Evolutionary conservation across 2,888 invertebrate species (phyloP).

Genomic region (Drosophila mimetica): DNA sequence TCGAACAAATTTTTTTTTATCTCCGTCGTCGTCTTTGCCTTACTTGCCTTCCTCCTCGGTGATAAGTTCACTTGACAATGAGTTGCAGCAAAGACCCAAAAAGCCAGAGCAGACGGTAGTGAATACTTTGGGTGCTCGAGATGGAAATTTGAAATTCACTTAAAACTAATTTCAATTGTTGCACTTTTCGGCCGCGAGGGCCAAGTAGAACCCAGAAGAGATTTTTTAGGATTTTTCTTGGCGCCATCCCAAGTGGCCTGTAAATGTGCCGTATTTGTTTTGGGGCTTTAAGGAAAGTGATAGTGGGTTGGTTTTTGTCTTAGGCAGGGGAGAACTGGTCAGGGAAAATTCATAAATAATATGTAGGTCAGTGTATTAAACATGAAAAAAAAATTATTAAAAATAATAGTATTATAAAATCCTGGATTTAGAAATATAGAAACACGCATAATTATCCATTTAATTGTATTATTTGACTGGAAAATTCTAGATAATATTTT

Average conservation of each 20-base stretch:
- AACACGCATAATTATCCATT: too few species aligned
- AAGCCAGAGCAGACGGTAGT: conserved; percentile 65
- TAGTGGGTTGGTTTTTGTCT: conserved; percentile 38
- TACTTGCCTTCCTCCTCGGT: conserved; percentile 48
- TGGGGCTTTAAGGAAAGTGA: conserved; percentile 63
- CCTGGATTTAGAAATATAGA: too few species aligned
- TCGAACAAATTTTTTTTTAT: conserved; percentile 64
- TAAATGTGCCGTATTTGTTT: conserved; percentile 34
- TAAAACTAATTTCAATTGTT: conserved; percentile 78
- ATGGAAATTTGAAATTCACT: conserved; percentile 72
- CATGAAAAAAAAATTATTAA: not conserved
- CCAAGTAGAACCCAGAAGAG: conserved; percentile 47
- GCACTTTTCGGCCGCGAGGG: conserved; percentile 52
- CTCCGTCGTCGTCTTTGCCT: conserved; percentile 14
- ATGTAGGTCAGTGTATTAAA: conserved; percentile 3
- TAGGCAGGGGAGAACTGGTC: not conserved
- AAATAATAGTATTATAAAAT: too few species aligned
- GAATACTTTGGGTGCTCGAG: conserved; percentile 52
- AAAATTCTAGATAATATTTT: too few species aligned
- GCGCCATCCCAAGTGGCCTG: conserved; percentile 64
- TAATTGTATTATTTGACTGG: too few species aligned
- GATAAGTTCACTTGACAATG: conserved; percentile 81
- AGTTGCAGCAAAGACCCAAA: conserved; percentile 74
- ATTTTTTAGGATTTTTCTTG: conserved; percentile 63
- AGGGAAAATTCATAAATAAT: not conserved